Base-by-base conservation (phyloP, 2,113 vertebrate species). In the Syrrhaptes paradoxus region DNA sequence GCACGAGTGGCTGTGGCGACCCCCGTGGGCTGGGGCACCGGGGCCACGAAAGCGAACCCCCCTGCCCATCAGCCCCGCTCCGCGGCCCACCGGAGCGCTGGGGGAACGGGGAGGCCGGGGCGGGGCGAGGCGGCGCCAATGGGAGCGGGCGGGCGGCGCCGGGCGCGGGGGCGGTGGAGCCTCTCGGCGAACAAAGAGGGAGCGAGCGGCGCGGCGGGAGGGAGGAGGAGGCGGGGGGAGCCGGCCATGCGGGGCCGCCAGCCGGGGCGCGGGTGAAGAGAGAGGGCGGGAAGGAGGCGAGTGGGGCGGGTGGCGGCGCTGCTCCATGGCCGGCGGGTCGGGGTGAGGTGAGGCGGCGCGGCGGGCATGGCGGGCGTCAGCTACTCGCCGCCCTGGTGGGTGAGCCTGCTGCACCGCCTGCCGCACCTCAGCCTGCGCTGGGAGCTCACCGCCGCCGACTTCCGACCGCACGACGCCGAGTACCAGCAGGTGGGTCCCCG, bases 361-460 rank as follows among this genome's bases (percentile, higher is more conserved):
- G 52, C 75, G 36, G 36, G 36, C 74, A 99, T 99, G 96, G 98
- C 98, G 36, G 99, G 99, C 66, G 99, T 99, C 65, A 99, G 98
- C 97, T 99, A 99, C 96, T 98, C 98, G 91, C 98, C 99, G 66
- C 99, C 99, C 21, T 99, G 99, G 99, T 99, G 99, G 99, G 99
- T 99, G 82, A 99, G 97, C 96, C 98, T 99, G 32, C 97, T 99
- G 28, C 99, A 99, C 98, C 98, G 98, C 93, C 97, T 99, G 77
- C 99, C 99, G 57, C 99, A 99, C 95, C 97, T 99, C 96, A 98
- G 98, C 98, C 97, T 99, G 45, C 98, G 96, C 87, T 99, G 99
- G 95, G 98, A 99, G 96, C 97, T 98, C 93, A 98, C 98, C 13
- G 98, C 97, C 97, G 98, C 98, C 73, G 99, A 99, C 74, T 99